Evolutionary conservation across 2,113 vertebrate genomes (phyloP).

Genomic region (Podarcis muralis): DNA sequence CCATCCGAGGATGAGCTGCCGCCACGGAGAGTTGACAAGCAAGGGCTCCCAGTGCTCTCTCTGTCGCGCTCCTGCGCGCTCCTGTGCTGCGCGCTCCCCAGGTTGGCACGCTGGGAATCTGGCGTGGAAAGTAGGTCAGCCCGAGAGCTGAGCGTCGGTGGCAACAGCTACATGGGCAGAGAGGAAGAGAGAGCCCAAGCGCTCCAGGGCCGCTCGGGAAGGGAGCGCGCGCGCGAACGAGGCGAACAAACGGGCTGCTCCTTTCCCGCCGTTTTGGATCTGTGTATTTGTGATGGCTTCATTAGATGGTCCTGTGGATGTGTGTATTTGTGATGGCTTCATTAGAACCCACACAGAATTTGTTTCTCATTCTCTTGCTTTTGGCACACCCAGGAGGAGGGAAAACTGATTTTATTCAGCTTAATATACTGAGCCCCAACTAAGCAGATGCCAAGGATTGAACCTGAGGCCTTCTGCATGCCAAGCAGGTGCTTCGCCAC

Average conservation of each 20-base stretch:
- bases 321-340: too few species aligned
- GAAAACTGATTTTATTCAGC: too few species aligned
- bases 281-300: too few species aligned
- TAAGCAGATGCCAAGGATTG: background rate
- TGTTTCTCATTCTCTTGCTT: too few species aligned
- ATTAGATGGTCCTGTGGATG: too few species aligned
- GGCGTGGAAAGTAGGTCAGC: constrained; percentile 83
- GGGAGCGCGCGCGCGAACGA: background rate
- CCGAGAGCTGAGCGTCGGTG: constrained; percentile 66
- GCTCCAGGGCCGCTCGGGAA: background rate
- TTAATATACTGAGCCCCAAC: too few species aligned
- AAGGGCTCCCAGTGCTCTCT: background rate
- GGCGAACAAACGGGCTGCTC: background rate
- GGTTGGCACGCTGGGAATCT: background rate
- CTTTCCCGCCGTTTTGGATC: background rate
- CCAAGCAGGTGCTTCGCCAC: background rate
- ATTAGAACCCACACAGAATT: too few species aligned
- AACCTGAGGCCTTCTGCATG: background rate
- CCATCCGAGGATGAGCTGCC: too few species aligned
- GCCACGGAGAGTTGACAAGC: too few species aligned
- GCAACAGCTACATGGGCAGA: constrained; percentile 21
- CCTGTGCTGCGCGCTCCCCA: background rate
- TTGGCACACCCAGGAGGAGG: too few species aligned
- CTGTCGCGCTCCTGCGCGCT: background rate
- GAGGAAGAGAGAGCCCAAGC: background rate